Evolutionary conservation across 2,888 invertebrate genomes (phyloP).

Genomic region (Bugula neritina): DNA sequence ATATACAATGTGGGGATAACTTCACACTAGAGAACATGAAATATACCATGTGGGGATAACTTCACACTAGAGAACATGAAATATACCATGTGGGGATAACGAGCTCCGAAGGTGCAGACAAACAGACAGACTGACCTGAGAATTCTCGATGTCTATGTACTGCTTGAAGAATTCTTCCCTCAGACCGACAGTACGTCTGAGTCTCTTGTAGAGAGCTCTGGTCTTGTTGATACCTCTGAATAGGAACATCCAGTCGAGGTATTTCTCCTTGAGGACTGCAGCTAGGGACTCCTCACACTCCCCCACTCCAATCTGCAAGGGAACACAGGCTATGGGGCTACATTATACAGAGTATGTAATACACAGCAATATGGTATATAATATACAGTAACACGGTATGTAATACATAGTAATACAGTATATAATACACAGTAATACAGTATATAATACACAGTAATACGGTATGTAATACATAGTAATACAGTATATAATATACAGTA

Average conservation of each 20-base stretch:
- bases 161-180: neutral
- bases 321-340: no score
- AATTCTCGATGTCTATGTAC: conserved; percentile 9
- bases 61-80: neutral
- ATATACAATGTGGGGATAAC: no score
- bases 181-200: neutral
- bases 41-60: no score
- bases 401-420: no score
- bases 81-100: no score
- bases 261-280: neutral
- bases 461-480: no score
- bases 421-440: no score
- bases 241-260: neutral
- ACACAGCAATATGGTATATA: neutral
- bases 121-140: neutral
- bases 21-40: neutral
- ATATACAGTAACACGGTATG: no score
- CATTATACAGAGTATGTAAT: neutral
- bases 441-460: no score
- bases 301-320: neutral
- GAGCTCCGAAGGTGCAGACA: neutral
- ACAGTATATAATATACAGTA: no score
- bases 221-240: neutral
- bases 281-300: conserved; percentile 3
- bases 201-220: conserved; percentile 10